A percentile compares a stretch with the other conserved stretches of the same genome.
These are phyloP conservation scores for Anticlea derivata DNA, from an alignment of 2,888 invertebrate species.

Conservation along the genomic window DNA sequence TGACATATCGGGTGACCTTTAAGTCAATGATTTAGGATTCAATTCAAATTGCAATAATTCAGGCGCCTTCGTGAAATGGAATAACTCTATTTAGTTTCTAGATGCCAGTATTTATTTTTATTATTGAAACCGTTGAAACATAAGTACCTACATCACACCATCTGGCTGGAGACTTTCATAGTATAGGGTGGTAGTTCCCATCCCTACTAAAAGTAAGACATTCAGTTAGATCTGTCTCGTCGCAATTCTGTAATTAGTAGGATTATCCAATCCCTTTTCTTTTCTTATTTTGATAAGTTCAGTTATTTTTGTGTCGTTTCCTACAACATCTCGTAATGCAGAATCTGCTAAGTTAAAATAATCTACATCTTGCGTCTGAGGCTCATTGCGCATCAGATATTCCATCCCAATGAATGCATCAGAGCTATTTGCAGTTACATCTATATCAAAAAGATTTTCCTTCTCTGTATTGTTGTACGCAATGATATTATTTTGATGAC, in stretches of 20 bases:
- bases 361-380: constrained; percentile 7
- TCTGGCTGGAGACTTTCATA: too few species aligned
- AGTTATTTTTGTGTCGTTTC: not conserved
- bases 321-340: not conserved
- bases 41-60: too few species aligned
- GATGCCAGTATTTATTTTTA: too few species aligned
- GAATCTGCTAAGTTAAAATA: constrained; percentile 13
- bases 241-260: constrained; percentile 10
- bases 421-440: not conserved
- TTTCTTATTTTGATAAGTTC: not conserved
- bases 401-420: not conserved
- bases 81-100: too few species aligned
- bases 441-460: not conserved
- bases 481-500: not conserved
- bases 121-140: too few species aligned
- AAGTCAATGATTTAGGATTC: too few species aligned
- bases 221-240: not conserved
- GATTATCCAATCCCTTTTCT: not conserved
- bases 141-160: too few species aligned
- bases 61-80: too few species aligned
- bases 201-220: too few species aligned
- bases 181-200: too few species aligned
- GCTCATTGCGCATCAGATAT: not conserved
- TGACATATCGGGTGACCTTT: too few species aligned
- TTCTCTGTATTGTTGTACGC: not conserved